Evolutionary conservation across 2,113 vertebrate species (phyloP), one percentile per base, ranked within the genome.

Genomic region (Neomonachus schauinslandi): DNA sequence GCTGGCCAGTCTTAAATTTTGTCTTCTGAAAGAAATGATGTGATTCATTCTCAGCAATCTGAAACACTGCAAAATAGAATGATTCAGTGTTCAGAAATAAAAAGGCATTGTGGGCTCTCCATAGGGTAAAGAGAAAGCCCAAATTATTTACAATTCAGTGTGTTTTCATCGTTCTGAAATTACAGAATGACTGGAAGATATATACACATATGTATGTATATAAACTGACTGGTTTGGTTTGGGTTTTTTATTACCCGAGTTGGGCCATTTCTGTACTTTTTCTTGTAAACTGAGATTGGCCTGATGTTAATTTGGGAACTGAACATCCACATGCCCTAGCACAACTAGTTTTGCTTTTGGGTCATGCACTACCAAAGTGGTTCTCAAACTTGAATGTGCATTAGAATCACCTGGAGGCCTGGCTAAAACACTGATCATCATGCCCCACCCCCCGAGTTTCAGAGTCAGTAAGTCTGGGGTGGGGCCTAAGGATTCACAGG

Each of bases 71-170:
- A 12, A 65, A 46, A 91, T 65, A 87, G 36, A 94, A 22, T 39
- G 22, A 80, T 7, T 0, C 46, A 53, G 33, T 82, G 85, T 97
- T 83, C 49, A 93, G 57, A 83, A 94, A 51, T 96, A 42, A 71
- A 69, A 39, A 89, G 69, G 21, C 28, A 74, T 57, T 90, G 36
- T 74, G 5, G 63, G 63, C 55, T 95, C 96, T 97, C 49, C 96
- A 89, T 53, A 55, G n/a, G 33, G 7, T 90, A 96, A 97, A 93
- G 59, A 46, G 86, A 92, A 92, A 86, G 42, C 72, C 96, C 42
- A 87, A 85, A 96, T 88, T 57, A n/a, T 26, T 94, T 94, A 18
- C 79, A 96, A 26, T 61, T 31, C 55, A 92, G 87, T 51, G 82
- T 19, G 39, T 57, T 95, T 97, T 36, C 63, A 57, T 46, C 84